Base-by-base conservation (phyloP, 2,797 vertebrate species). In the Lithobates pipiens region DNA sequence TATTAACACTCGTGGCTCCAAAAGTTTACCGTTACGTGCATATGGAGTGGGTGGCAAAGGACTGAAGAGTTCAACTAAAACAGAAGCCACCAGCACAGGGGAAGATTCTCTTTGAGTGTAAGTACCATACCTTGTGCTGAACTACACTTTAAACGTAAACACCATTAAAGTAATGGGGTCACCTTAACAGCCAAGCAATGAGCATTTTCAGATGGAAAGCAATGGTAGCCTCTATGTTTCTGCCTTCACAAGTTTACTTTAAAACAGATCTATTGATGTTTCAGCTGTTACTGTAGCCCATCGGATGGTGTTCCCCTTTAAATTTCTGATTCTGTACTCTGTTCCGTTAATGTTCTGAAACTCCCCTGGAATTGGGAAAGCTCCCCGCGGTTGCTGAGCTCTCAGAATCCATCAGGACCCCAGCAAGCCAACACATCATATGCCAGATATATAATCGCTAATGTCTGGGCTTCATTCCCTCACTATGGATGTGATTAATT, bases 381-480 rank as follows among this genome's bases (percentile, higher is more conserved):
- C 81, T 27, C 73, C 85, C 74, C n/a, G 32, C 34, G 32, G 84
- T n/a, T 85, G n/a, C 32, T 25, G 42, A 85, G 61, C 73, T 65
- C 69, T 46, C 34, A 36, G 78, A 74, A 86, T 83, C 80, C 81
- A 87, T 80, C 85, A 86, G 75, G 25, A 72, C 57, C 85, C 57
- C 80, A 78, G 85, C 61, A 75, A 46, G 61, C 67, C 70, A 76
- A 69, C 80, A 74, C 77, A 70, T 86, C 36, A 72, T 67, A 72
- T 88, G 80, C 87, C 77, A 83, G 63, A 83, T 85, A 67, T 46
- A 76, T 83, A 86, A 82, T 83, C 84, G 21, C 34, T 63, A 65
- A 83, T 77, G 84, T 50, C 69, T 36, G 34, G 81, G 76, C 57
- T 25, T 25, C 70, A 42, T 79, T 36, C 74, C 87, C 80, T 74